Evolutionary conservation across 2,113 vertebrate genomes (phyloP).

Genomic region (Anser brachyrhynchus): DNA sequence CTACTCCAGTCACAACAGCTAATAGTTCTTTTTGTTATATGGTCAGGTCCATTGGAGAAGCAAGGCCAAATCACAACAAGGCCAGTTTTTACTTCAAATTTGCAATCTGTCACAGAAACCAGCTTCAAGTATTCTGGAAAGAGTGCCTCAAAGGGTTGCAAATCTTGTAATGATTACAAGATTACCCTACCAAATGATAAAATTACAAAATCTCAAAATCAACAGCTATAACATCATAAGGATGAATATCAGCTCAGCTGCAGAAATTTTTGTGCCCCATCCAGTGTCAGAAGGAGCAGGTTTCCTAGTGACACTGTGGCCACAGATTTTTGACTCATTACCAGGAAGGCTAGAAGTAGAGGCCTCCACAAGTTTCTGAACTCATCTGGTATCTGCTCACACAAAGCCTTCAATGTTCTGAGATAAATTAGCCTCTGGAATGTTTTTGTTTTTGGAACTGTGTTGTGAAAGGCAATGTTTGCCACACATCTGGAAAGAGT

Average conservation of each 20-base stretch:
- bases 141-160: not conserved
- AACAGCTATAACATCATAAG: not conserved
- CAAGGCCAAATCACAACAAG: not conserved
- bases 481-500: slow-evolving; percentile 75
- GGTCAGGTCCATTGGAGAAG: not conserved
- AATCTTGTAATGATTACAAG: slow-evolving; percentile 1
- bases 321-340: slow-evolving; percentile 64
- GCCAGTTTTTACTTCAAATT: not conserved
- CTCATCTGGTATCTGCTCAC: slow-evolving; percentile 71
- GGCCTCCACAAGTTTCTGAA: slow-evolving; percentile 65
- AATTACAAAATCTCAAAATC: slow-evolving; percentile 18
- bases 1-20: not conserved
- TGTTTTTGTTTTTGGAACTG: slow-evolving; percentile 72
- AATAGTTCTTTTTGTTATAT: not conserved
- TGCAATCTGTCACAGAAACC: not conserved
- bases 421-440: slow-evolving; percentile 68
- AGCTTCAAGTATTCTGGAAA: not conserved
- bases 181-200: not conserved
- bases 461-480: slow-evolving; percentile 58
- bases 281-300: slow-evolving; percentile 34
- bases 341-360: slow-evolving; percentile 50
- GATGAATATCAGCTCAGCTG: slow-evolving; percentile 37
- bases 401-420: slow-evolving; percentile 61
- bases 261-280: slow-evolving; percentile 52
- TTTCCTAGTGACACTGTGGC: slow-evolving; percentile 68